Evolutionary conservation across 2,797 vertebrate genomes (phyloP), one percentile per base, ranked within the genome.

Genomic region (Poeciliopsis paucimaculata): DNA sequence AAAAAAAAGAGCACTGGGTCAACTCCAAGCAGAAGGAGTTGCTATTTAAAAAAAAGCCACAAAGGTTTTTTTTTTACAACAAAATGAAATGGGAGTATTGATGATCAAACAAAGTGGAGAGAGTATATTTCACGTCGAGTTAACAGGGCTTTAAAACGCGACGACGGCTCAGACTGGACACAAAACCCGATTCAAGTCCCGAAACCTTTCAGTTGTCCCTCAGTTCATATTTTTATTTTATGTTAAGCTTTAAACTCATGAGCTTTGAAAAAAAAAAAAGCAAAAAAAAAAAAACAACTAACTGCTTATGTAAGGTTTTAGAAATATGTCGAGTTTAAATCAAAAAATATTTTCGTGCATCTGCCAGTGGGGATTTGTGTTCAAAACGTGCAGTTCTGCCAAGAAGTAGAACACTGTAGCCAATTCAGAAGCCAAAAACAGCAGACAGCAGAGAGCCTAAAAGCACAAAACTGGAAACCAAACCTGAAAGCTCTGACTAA

Each of bases 11-110:
- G 86, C 88, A 70, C 80, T 80, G 43, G 91, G 91, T 92, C 89
- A 92, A 85, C 79, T 79, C 81, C 82, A 18, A 85, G 81, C 92
- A 93, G 92, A 92, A 91, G 92, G 92, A 72, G 86, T 85, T 82
- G 84, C 85, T 87, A 90, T 90, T 92, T 2, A 4, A 51, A 51
- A 87, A 66, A 90, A 91, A 90, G 82, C 87, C 90, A 86, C 90
- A 85, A 83, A 82, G 82, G 82, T 86, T 88, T 34, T 84, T 86
- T 88, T 34, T 84, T 62, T n/a, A 45, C 79, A 47, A 0, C 87
- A 77, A 84, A 91, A 91, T 85, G 43, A 86, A 92, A 87, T 39
- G 70, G 51, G 72, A 76, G 78, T 82, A 89, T 87, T 82, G 85
- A 88, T 88, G 86, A 88, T 75, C 77, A 77, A 86, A 88, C 86